Evolutionary conservation across 2,888 invertebrate genomes (phyloP).

Genomic region (Eilema caniola): DNA sequence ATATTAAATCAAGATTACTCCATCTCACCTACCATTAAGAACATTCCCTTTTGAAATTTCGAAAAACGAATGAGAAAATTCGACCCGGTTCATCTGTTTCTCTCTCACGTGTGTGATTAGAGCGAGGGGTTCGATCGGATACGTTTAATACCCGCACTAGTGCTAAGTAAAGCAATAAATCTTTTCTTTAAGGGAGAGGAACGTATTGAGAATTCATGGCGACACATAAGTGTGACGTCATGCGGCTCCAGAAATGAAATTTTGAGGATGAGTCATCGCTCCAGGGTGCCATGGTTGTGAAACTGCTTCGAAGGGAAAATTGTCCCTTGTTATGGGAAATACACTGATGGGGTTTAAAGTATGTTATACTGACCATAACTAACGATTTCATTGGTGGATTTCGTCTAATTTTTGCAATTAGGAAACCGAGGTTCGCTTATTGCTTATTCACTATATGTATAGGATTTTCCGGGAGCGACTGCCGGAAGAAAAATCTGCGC

Average conservation of each 20-base stretch:
- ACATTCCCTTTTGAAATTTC: slow-evolving; percentile 61
- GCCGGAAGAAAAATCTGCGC: no score
- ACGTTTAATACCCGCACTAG: slow-evolving; percentile 50
- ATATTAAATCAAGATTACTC: not conserved
- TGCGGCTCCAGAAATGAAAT: slow-evolving; percentile 59
- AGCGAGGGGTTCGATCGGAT: slow-evolving; percentile 33
- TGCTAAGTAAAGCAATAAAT: slow-evolving; percentile 69
- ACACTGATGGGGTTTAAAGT: not conserved
- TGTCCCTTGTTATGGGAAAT: no score
- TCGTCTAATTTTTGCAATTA: no score
- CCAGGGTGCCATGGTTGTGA: slow-evolving; percentile 27
- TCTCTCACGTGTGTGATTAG: slow-evolving; percentile 42
- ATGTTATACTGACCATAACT: not conserved
- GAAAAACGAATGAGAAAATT: slow-evolving; percentile 52
- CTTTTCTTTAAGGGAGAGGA: slow-evolving; percentile 53
- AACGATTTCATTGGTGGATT: no score
- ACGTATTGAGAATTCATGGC: slow-evolving; percentile 56
- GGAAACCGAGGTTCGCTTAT: no score
- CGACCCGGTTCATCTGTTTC: slow-evolving; percentile 30
- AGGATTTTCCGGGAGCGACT: no score
- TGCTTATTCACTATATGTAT: no score
- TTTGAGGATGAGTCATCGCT: slow-evolving; percentile 35
- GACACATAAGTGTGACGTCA: slow-evolving; percentile 61
- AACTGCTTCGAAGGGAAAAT: slow-evolving; percentile 27
- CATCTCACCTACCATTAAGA: not conserved